phyloP scores from a whole-genome alignment of 2,797 vertebrate genomes.

The Anableps anableps region DNA sequence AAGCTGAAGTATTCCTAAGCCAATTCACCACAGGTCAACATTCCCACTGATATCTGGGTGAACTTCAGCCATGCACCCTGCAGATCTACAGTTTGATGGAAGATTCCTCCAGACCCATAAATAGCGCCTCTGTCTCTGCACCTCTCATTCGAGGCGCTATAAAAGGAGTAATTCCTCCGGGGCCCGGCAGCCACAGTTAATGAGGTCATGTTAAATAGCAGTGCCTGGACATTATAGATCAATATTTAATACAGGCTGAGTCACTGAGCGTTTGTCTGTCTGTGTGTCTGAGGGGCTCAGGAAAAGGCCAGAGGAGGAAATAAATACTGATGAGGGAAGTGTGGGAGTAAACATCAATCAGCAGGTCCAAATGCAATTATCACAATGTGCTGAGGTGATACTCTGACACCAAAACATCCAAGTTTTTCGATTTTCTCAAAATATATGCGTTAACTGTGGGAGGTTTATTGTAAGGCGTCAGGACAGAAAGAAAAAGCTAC shows the following conservation, averaged over 20 bases:
- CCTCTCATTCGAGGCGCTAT: slow-evolving; percentile 75
- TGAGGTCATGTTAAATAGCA: slow-evolving; percentile 81
- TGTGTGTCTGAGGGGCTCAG: slow-evolving; percentile 48
- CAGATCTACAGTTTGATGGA: slow-evolving; percentile 71
- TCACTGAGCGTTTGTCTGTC: slow-evolving; percentile 71
- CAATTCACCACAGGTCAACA: slow-evolving; percentile 8
- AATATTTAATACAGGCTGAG: slow-evolving; percentile 84
- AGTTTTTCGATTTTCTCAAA: slow-evolving; percentile 4
- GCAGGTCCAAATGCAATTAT: slow-evolving; percentile 39
- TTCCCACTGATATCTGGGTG: slow-evolving; percentile 36
- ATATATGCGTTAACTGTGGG: slow-evolving; percentile 27
- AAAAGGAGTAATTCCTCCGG: slow-evolving; percentile 76
- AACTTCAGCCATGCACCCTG: slow-evolving; percentile 42
- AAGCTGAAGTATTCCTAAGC: slow-evolving; percentile 32
- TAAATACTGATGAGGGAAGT: slow-evolving; percentile 34
- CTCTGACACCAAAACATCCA: slow-evolving; percentile 10
- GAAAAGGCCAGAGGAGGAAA: slow-evolving; percentile 60
- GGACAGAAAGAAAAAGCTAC: neutral
- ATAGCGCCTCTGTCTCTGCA: slow-evolving; percentile 69
- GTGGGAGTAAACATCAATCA: slow-evolving; percentile 26
- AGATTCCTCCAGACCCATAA: slow-evolving; percentile 77
- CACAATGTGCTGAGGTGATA: slow-evolving; percentile 16
- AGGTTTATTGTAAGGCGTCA: slow-evolving; percentile 18
- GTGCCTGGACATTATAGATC: slow-evolving; percentile 77
- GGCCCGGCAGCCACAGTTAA: slow-evolving; percentile 75